Evolutionary conservation across 2,797 vertebrate genomes (phyloP).

Genomic region (Scolopax rusticola): DNA sequence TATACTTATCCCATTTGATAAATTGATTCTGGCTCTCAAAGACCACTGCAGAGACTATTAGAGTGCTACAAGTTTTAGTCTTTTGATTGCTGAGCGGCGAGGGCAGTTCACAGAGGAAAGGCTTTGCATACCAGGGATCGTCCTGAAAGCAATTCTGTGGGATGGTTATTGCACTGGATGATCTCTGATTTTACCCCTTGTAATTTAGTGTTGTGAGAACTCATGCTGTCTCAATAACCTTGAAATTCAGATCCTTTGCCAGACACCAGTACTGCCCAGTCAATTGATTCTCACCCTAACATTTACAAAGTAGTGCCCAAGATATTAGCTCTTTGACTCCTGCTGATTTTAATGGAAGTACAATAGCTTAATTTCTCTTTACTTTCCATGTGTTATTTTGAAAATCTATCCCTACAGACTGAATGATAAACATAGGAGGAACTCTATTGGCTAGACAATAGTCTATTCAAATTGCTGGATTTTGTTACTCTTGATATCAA

Average conservation of each 20-base stretch:
- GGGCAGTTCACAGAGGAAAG: background rate
- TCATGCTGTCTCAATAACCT: background rate
- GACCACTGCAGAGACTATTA: background rate
- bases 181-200: background rate
- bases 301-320: background rate
- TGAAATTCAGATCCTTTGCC: slow-evolving; percentile 19
- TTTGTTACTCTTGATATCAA: background rate
- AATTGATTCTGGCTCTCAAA: slow-evolving; percentile 24
- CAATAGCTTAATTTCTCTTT: slow-evolving; percentile 8
- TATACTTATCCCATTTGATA: background rate
- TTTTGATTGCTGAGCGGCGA: background rate
- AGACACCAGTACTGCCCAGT: background rate
- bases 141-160: background rate
- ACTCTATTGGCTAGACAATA: background rate
- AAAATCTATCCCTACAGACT: background rate
- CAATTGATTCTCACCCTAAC: background rate
- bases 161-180: background rate
- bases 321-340: background rate
- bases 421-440: background rate
- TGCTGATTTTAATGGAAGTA: background rate
- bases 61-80: background rate
- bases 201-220: background rate
- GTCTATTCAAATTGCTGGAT: background rate
- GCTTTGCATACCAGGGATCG: rapidly evolving
- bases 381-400: background rate